Evolutionary conservation across 53 echinoderm and acorn worm species (phyloP).

Genomic region (Crossaster papposus): DNA sequence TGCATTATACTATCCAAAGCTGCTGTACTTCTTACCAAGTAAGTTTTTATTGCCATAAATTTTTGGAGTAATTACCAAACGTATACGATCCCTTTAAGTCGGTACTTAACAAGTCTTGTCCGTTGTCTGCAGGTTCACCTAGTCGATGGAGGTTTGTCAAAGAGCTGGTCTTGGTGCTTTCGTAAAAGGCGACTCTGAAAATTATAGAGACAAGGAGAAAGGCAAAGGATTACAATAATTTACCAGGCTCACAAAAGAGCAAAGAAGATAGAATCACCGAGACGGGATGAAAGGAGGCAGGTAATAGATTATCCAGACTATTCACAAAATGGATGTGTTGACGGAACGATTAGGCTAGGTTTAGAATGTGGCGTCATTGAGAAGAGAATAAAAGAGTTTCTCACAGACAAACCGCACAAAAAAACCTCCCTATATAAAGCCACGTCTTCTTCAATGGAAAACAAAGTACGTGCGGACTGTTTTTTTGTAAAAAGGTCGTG

Average conservation of each 20-base stretch:
- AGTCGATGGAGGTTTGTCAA: conserved; percentile 42
- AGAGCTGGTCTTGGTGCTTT: neutral
- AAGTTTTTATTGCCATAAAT: no score
- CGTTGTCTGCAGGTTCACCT: neutral
- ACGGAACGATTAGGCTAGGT: conserved; percentile 49
- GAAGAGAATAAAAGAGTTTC: neutral
- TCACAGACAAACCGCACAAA: neutral
- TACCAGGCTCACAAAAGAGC: conserved; percentile 17
- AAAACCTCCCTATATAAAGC: neutral
- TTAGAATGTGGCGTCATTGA: conserved; percentile 11
- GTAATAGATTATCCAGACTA: neutral
- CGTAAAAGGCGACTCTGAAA: neutral
- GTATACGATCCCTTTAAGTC: no score
- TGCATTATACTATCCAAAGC: no score
- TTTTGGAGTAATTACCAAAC: no score
- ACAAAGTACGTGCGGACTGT: neutral
- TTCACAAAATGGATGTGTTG: conserved; percentile 45
- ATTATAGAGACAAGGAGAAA: neutral
- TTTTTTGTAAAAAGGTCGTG: neutral
- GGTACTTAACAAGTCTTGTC: conserved; percentile 39
- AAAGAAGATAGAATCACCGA: conserved; percentile 46
- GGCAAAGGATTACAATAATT: conserved; percentile 42
- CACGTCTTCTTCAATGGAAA: neutral
- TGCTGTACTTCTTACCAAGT: no score
- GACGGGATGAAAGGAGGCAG: neutral